These are phyloP conservation scores for Ophioderma brevispina DNA, from an alignment of 35 echinoderm and acorn worm genomes.

Conservation along the genomic window DNA sequence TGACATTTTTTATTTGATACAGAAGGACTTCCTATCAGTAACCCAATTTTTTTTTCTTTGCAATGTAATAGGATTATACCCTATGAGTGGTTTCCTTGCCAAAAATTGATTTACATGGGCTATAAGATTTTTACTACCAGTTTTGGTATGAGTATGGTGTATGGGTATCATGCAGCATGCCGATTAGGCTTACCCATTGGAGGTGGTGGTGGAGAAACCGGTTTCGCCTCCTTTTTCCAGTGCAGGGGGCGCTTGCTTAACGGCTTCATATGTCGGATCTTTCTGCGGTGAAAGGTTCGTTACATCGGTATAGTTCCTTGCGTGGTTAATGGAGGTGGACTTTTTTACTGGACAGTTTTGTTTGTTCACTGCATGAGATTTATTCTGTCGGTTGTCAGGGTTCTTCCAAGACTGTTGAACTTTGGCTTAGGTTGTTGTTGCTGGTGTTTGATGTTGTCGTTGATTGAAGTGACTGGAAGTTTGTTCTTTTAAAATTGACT, in stretches of 20 bases:
- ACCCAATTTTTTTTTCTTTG: too few species aligned
- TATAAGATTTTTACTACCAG: too few species aligned
- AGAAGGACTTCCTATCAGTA: too few species aligned
- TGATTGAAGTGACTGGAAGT: neutral
- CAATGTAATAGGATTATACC: too few species aligned
- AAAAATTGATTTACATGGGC: too few species aligned
- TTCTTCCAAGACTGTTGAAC: conserved; percentile 54
- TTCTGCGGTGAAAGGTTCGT: neutral
- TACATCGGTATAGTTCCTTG: conserved; percentile 22
- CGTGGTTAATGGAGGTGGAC: conserved; percentile 72
- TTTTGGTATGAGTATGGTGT: too few species aligned
- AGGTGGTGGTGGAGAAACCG: neutral
- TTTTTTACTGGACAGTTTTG: conserved; percentile 5
- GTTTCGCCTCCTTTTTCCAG: neutral
- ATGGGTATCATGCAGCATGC: neutral
- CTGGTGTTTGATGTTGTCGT: conserved; percentile 8
- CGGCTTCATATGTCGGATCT: neutral
- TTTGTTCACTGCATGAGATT: conserved; percentile 35
- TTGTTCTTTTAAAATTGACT: conserved; percentile 22
- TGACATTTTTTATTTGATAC: too few species aligned
- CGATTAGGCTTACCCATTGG: neutral
- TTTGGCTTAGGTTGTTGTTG: conserved; percentile 54
- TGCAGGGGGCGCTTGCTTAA: too few species aligned
- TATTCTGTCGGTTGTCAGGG: conserved; percentile 36
- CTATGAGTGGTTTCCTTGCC: too few species aligned